Conservation (phyloP, 1,140 invertebrate species). For the Cydia pomonella region DNA sequence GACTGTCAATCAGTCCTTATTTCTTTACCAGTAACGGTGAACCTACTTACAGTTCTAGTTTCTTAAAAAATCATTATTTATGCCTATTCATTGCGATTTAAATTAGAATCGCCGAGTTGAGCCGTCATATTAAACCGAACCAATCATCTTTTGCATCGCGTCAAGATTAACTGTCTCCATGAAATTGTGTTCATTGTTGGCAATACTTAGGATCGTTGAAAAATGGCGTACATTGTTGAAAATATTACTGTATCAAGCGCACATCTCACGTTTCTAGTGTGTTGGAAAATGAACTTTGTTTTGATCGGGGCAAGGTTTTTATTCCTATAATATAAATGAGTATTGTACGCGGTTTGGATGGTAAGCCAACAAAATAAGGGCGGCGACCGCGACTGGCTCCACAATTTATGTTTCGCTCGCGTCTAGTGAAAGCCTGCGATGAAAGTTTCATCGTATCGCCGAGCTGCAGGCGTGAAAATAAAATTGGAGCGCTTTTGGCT, state of each 20-base stretch:
- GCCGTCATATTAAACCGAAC: constrained; percentile 6
- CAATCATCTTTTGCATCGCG: constrained; percentile 19
- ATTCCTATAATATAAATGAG: neutral
- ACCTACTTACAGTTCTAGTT: no score
- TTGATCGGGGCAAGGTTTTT: constrained; percentile 30
- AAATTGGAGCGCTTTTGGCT: constrained; percentile 60
- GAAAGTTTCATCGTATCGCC: constrained; percentile 71
- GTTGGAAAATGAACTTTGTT: constrained; percentile 2
- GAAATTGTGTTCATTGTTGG: constrained; percentile 30
- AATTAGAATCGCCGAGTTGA: neutral
- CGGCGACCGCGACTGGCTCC: constrained; percentile 38
- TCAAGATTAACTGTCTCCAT: constrained; percentile 30
- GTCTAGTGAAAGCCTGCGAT: constrained; percentile 65
- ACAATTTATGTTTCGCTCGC: constrained; percentile 63
- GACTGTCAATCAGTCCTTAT: no score
- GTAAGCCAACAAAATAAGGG: constrained; percentile 40
- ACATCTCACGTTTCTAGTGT: neutral
- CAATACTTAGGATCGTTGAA: constrained; percentile 23
- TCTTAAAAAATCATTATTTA: no score
- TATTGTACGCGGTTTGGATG: neutral
- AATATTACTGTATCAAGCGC: neutral
- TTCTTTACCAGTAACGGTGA: no score
- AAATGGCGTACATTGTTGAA: constrained; percentile 27
- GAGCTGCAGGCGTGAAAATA: constrained; percentile 72
- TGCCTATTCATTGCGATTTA: neutral